These are phyloP conservation scores for Pachymerium ferrugineum DNA, from an alignment of 2,888 invertebrate genomes.

Conservation along the genomic window DNA sequence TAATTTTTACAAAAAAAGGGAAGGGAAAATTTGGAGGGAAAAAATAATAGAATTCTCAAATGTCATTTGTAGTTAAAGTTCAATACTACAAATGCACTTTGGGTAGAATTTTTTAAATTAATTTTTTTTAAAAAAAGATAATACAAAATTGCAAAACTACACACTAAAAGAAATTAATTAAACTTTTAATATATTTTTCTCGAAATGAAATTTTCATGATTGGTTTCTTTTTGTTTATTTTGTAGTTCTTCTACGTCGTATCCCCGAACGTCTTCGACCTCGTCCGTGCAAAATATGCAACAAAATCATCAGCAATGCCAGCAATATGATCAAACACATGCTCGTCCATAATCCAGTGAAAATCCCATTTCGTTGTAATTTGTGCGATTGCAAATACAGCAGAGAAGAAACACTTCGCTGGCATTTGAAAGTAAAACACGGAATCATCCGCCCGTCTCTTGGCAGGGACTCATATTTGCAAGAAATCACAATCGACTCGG, in stretches of 20 bases:
- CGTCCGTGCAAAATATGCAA: constrained; percentile 35
- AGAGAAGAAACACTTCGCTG: constrained; percentile 33
- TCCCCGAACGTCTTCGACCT: constrained; percentile 33
- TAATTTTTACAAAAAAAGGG: too few species aligned
- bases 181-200: background rate
- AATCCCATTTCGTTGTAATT: constrained; percentile 31
- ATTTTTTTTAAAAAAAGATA: background rate
- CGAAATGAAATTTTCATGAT: background rate
- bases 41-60: too few species aligned
- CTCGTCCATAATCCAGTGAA: constrained; percentile 32
- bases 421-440: constrained; percentile 33
- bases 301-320: constrained; percentile 36
- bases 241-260: constrained; percentile 29
- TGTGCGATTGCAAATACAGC: constrained; percentile 35
- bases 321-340: constrained; percentile 36
- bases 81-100: background rate
- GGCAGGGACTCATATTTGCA: constrained; percentile 21
- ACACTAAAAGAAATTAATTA: background rate
- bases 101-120: background rate
- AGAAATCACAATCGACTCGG: constrained; percentile 25
- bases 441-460: constrained; percentile 14
- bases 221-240: background rate
- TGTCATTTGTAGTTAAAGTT: too few species aligned
- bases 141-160: background rate
- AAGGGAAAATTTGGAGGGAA: too few species aligned